Base-by-base conservation (phyloP, 37 sponge, comb jelly and placozoan genomes). In the Cliona cf. orientalis region DNA sequence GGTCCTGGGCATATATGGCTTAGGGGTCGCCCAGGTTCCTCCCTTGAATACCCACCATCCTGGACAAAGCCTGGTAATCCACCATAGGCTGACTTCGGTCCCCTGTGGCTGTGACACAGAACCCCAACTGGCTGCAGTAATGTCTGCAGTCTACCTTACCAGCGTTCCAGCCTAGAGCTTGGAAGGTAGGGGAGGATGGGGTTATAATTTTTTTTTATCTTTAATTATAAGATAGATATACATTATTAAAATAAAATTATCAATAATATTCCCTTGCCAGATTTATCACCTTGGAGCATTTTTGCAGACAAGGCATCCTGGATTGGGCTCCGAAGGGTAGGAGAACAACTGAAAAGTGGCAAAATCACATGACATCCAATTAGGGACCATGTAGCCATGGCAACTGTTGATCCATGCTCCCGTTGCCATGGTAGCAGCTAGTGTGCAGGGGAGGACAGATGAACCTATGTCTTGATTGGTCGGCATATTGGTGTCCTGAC, bases 321-420 rank as follows among this genome's bases (percentile, higher is more conserved):
- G 53, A 42, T 46, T 76, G 39, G 46, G 66, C 42, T 89, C 84
- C 17, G 71, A 74, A 11, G 72, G 71, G 44, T 58, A 89, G 38
- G 84, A 68, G 63, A 76, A 83, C 62, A 76, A 29, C 41, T 82
- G 68, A 38, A 89, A 69, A 33, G 72, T 76, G 25, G 65, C 38
- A 61, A 83, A 75, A 34, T 83, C 71, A 42, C 77, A 76, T 19
- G 55, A 61, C 39, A 69, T 73, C 89, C 89, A 89, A 37, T 83
- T 42, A 22, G 89, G 89, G 4, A 68, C 34, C 19, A 61, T 68
- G 62, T 80, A 73, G 46, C 75, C 75, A 71, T 76, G 76, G 42
- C 83, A 60, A 26, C 60, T 60, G 59, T 89, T 89, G 41, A 77
- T 37, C 84, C 83, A 89, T 4, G 78, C 19, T 17, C 76, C 64